Base-by-base conservation (phyloP, 2,797 vertebrate species). In the Hippopotamyrus pictus region DNA sequence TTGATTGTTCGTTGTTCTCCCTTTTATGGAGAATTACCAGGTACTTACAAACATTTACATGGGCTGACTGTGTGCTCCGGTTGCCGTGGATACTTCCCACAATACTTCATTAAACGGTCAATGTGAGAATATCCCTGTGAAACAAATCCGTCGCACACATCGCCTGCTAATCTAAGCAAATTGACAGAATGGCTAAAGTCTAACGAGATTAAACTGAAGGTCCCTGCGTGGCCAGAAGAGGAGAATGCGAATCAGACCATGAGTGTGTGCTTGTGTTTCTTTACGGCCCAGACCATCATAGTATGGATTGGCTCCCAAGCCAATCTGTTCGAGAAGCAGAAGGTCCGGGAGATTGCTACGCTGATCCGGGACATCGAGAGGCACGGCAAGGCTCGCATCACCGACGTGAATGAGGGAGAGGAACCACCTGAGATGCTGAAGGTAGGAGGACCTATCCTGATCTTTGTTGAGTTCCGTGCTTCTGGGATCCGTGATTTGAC, bases 351-450 rank as follows among this genome's bases (percentile, higher is more conserved):
- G 92, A 92, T 99, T 50, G 94, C 97, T 0, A 90, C 94, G 1
- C 95, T 94, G 92, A 97, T 98, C 94, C 92, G 97, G 91, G 97
- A 99, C 88, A 95, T 96, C 0, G 96, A 98, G 92, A 94, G 96
- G 41, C 96, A 96, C 0, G 97, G 98, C 89, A 95, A 96, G 92
- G 97, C 97, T 22, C 94, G 90, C 51, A 93, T 99, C 91, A 94
- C 96, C 90, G 93, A 96, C 0, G 92, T 97, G 92, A 92, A 93
- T 0, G 97, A 99, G 0, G 97, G 97, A 0, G 94, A 96, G 0
- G 98, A 99, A 90, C 95, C 96, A 0, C 89, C 92, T 0, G 96
- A 95, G 85, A 93, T 99, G 95, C 90, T 93, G n/a, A 89, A 96
- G 96, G 97, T 98, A 84, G 92, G 57, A 88, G 25, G 50, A 57